Conservation (phyloP, 2,113 vertebrate genomes). For the Genyomyrus donnyi region DNA sequence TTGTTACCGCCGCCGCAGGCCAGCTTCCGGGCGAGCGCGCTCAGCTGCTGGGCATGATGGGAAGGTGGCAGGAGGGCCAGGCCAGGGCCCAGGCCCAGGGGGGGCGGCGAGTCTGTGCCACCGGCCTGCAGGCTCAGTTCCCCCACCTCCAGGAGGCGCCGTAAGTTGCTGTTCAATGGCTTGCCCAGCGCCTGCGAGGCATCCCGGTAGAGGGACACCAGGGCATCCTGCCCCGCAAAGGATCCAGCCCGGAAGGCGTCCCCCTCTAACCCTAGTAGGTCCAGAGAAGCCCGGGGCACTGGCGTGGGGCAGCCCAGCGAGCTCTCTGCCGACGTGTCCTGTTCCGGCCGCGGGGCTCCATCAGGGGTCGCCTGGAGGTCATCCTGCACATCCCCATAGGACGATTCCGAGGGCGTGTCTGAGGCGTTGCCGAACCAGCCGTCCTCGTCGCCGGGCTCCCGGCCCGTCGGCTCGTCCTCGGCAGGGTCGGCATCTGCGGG, state of each 20-base stretch:
- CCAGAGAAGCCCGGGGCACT: slow-evolving; percentile 73
- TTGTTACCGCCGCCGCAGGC: slow-evolving; percentile 51
- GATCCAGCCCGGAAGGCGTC: slow-evolving; percentile 64
- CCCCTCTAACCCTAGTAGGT: slow-evolving; percentile 73
- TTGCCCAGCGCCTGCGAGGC: slow-evolving; percentile 75
- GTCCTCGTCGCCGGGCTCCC: slow-evolving; percentile 81
- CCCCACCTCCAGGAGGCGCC: slow-evolving; percentile 87
- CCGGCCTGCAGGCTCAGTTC: slow-evolving; percentile 63
- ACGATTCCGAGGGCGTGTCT: slow-evolving; percentile 90
- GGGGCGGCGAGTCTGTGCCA: slow-evolving; percentile 69
- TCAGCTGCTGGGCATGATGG: slow-evolving; percentile 85
- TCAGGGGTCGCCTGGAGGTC: slow-evolving; percentile 78
- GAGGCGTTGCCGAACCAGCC: slow-evolving; percentile 92
- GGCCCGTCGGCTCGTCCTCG: slow-evolving; percentile 78
- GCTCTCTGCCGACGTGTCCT: slow-evolving; percentile 78
- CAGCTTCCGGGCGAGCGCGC: slow-evolving; percentile 71
- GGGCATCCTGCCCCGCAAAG: slow-evolving; percentile 74
- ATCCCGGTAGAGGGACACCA: slow-evolving; percentile 81
- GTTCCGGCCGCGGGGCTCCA: slow-evolving; percentile 65
- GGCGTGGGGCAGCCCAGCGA: slow-evolving; percentile 87
- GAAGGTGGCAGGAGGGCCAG: slow-evolving; percentile 78
- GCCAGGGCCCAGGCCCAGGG: slow-evolving; percentile 68
- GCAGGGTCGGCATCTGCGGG: slow-evolving; percentile 82
- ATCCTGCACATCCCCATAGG: slow-evolving; percentile 89
- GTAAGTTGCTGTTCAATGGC: slow-evolving; percentile 89